Conservation (phyloP, 2,113 vertebrate genomes). For the Hymenochirus boettgeri region DNA sequence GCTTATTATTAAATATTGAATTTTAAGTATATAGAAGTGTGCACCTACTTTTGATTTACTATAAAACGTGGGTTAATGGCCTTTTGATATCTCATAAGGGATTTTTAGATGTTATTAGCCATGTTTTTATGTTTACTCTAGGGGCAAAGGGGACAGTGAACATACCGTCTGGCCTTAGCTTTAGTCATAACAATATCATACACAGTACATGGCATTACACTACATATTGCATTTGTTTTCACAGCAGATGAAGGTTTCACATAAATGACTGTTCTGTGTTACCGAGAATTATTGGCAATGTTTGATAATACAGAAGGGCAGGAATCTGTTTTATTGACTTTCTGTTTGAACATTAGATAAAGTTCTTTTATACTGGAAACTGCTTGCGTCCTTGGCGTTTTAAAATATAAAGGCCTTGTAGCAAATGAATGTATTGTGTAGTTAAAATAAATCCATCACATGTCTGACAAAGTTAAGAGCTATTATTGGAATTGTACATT, state of each 20-base stretch:
- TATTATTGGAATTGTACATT: conserved; percentile 15
- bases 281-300: background rate
- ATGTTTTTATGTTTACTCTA: too few species aligned
- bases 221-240: background rate
- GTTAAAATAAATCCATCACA: conserved; percentile 16
- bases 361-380: background rate
- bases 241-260: background rate
- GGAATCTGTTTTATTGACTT: background rate
- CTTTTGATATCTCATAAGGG: too few species aligned
- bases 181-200: too few species aligned
- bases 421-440: conserved; percentile 19
- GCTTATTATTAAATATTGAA: too few species aligned
- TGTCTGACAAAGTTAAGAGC: background rate
- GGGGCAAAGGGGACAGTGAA: too few species aligned
- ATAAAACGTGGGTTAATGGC: too few species aligned
- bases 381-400: conserved; percentile 26
- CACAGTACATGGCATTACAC: too few species aligned
- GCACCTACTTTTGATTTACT: too few species aligned
- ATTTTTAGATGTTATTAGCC: too few species aligned
- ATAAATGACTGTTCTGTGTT: background rate
- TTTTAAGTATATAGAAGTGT: too few species aligned
- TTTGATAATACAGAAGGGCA: background rate
- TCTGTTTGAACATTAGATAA: conserved; percentile 9
- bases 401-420: conserved; percentile 5
- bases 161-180: too few species aligned